Percentiles rank a stretch among this genome's conserved stretches.
phyloP scores from a whole-genome alignment of 2,113 vertebrate species.

The Periophthalmodon schlosseri region DNA sequence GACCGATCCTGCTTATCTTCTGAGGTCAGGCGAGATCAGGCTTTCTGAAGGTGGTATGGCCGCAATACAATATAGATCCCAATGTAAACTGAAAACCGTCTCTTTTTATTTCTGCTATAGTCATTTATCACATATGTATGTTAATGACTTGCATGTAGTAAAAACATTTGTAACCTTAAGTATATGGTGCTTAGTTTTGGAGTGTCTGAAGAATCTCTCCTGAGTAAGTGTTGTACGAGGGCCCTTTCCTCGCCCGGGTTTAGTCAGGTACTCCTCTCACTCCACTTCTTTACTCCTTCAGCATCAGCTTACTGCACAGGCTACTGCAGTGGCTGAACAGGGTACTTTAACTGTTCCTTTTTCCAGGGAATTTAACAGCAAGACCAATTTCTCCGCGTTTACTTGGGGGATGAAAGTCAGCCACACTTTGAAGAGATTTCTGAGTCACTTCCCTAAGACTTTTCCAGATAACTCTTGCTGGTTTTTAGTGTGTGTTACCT shows the following conservation, averaged over 20 bases:
- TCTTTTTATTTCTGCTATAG: too few species aligned
- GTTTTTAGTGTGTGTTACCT: constrained; percentile 13
- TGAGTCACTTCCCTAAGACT: not conserved
- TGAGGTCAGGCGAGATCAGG: too few species aligned
- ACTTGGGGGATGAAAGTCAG: constrained; percentile 13
- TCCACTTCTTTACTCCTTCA: constrained; percentile 26
- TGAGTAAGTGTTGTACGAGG: constrained; percentile 46
- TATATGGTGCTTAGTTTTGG: not conserved
- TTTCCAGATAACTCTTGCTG: constrained; percentile 16
- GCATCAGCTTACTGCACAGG: constrained; percentile 38
- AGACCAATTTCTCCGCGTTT: constrained; percentile 40
- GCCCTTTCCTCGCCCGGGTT: constrained; percentile 37
- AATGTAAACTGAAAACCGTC: too few species aligned
- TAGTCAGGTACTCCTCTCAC: constrained; percentile 43
- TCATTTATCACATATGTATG: too few species aligned
- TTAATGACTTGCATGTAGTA: constrained; percentile 10
- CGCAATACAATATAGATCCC: not conserved
- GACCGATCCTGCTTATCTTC: too few species aligned
- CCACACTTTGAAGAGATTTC: constrained; percentile 4
- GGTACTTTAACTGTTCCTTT: constrained; percentile 33
- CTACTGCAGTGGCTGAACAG: constrained; percentile 31
- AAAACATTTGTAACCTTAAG: not conserved
- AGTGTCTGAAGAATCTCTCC: constrained; percentile 28
- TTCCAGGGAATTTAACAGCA: constrained; percentile 34
- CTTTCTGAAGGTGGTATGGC: too few species aligned